Evolutionary conservation across 64 coral and sea anemone species (phyloP).

Genomic region (Dendrophyllia cribrosa): DNA sequence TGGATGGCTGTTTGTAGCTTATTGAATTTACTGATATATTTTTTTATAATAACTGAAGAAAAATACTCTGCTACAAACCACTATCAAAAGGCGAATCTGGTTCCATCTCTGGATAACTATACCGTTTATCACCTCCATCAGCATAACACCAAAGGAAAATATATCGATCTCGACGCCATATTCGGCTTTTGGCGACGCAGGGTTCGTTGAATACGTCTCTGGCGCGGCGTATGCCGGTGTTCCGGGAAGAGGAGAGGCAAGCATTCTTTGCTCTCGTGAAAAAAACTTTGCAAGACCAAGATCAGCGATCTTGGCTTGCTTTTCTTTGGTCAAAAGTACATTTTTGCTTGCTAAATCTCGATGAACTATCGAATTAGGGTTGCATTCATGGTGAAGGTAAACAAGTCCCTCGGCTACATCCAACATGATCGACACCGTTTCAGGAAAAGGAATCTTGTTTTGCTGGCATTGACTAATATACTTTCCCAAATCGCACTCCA

Average conservation of each 20-base stretch:
- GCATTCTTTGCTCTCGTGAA: neutral
- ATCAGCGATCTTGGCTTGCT: conserved; percentile 68
- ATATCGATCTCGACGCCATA: conserved; percentile 64
- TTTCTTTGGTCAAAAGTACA: conserved; percentile 66
- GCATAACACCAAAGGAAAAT: conserved; percentile 73
- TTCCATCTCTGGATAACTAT: conserved; percentile 12
- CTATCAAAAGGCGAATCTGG: neutral
- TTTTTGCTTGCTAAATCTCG: conserved; percentile 79
- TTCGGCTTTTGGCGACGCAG: neutral
- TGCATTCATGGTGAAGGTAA: conserved; percentile 54
- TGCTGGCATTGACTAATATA: conserved; percentile 3
- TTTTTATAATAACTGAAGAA: neutral
- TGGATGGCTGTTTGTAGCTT: neutral
- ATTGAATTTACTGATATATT: no score
- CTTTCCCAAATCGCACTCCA: conserved; percentile 58
- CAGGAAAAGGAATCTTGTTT: conserved; percentile 32
- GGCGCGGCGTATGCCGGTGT: conserved; percentile 57
- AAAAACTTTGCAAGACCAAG: conserved; percentile 66
- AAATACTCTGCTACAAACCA: neutral
- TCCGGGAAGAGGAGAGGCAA: conserved; percentile 44
- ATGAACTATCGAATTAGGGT: conserved; percentile 54
- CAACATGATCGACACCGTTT: conserved; percentile 58
- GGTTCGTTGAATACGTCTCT: conserved; percentile 38
- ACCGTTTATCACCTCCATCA: conserved; percentile 66
- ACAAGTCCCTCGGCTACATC: conserved; percentile 60